Base-by-base conservation (phyloP, 2,797 vertebrate species). In the Pangasius macronema region DNA sequence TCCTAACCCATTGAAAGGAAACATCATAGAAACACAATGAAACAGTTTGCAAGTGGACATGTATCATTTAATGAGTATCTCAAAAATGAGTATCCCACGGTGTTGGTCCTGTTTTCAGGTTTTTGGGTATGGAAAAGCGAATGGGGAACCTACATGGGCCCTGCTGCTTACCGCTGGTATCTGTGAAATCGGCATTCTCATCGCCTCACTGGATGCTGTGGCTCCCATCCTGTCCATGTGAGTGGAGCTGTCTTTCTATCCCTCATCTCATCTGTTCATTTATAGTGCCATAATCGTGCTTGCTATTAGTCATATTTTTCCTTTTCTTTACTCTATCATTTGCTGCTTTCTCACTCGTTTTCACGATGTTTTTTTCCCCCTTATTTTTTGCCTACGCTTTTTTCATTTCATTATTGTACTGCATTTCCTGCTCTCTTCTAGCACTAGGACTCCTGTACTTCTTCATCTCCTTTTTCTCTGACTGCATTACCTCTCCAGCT, bases 221-320 rank as follows among this genome's bases (percentile, higher is more conserved):
- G 98, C 98, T 20, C 98, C 98, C 0, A 99, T 99, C 92, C 97
- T 99, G 81, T 99, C 98, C 80, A 99, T 99, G 98, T 99, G 92
- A 94, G 97, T 92, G 85, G 27, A 9, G 3, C 55, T 57, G 24
- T 24, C 36, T 82, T 63, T 86, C 33, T 59, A 7, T 18, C 5
- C 13, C 46, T 49, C 51, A 39, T 30, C 46, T 49, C 72, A 75
- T 42, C 27, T 55, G 33, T 46, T 57, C 39, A 30, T 42, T 59
- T 49, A 27, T 46, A 36, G 3, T 51, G 8, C 7, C 57, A 18
- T 42, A 84, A 39, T 27, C 72, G 33, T 36, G 27, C 22, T 75
- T 63, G 36, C 11, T 73, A 39, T 53, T 61, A 86, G 27, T 68
- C 70, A 70, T 67, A 53, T 59, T 27, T 27, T 75, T 36, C 36